phyloP scores from a whole-genome alignment of 92 coral and sea anemone genomes.

The Meandrina meandrites region DNA sequence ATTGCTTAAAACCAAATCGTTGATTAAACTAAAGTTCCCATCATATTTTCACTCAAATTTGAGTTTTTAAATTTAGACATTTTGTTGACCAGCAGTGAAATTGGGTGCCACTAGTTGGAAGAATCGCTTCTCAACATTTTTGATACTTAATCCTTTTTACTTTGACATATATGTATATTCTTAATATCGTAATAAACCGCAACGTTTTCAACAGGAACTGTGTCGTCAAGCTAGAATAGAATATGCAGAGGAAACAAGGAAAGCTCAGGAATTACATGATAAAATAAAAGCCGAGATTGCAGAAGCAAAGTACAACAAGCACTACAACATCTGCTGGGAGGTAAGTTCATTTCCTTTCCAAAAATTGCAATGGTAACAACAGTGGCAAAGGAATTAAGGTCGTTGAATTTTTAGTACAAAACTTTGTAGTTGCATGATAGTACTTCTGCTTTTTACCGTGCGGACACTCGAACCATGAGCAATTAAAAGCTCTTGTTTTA shows the following conservation, averaged over 20 bases:
- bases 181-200: background rate
- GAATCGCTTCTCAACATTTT: background rate
- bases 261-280: constrained; percentile 79
- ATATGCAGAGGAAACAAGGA: constrained; percentile 90
- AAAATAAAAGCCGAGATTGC: constrained; percentile 76
- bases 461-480: too few relatives aligned
- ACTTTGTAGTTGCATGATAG: background rate
- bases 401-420: background rate
- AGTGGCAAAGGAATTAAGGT: background rate
- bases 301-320: constrained; percentile 87
- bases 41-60: too few relatives aligned
- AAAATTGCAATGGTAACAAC: too few relatives aligned
- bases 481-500: too few relatives aligned
- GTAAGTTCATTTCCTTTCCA: constrained; percentile 27
- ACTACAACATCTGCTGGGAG: constrained; percentile 82
- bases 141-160: too few relatives aligned
- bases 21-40: too few relatives aligned
- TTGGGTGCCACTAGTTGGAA: background rate
- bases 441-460: too few relatives aligned
- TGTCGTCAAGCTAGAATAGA: constrained; percentile 96
- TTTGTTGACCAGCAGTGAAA: background rate
- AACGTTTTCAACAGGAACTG: constrained; percentile 70
- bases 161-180: too few relatives aligned
- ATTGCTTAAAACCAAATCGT: background rate
- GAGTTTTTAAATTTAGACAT: background rate